Percentiles rank a stretch among this genome's conserved stretches.
phyloP scores from a whole-genome alignment of 2,888 invertebrate species.

The Acanthosepion pharaonis region DNA sequence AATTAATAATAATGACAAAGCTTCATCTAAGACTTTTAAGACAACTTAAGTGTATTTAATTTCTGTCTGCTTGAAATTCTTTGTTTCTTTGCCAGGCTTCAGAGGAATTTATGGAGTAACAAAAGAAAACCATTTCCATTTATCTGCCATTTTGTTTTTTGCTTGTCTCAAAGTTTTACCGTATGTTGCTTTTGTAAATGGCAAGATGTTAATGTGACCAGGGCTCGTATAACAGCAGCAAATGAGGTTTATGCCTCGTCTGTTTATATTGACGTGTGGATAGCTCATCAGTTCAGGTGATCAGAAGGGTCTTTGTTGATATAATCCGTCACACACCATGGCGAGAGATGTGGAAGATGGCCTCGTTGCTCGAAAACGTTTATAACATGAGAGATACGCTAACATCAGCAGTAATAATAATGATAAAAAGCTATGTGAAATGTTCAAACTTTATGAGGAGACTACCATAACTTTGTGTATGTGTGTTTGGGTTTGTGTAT shows the following conservation, averaged over 20 bases:
- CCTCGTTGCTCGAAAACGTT: background rate
- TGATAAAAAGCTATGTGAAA: background rate
- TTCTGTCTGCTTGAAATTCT: too few species aligned
- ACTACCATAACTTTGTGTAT: background rate
- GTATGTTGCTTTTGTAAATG: background rate
- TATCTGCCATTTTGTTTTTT: background rate
- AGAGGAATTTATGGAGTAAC: too few species aligned
- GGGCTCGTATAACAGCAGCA: background rate
- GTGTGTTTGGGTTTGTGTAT: too few species aligned
- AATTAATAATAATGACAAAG: too few species aligned
- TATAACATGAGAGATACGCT: background rate
- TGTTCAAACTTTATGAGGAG: background rate
- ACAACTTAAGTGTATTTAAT: too few species aligned
- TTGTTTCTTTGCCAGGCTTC: too few species aligned
- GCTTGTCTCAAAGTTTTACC: background rate
- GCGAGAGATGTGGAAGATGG: background rate
- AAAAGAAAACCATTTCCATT: background rate
- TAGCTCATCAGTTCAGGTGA: slow-evolving; percentile 8
- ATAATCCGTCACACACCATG: background rate
- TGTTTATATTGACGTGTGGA: background rate
- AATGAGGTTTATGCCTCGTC: background rate
- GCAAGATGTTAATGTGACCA: background rate
- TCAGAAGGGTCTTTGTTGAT: background rate
- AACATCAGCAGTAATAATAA: background rate
- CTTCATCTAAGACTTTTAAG: too few species aligned